These are phyloP conservation scores for Heterocephalus glaber DNA, from an alignment of 2,113 vertebrate genomes.

Conservation along the genomic window DNA sequence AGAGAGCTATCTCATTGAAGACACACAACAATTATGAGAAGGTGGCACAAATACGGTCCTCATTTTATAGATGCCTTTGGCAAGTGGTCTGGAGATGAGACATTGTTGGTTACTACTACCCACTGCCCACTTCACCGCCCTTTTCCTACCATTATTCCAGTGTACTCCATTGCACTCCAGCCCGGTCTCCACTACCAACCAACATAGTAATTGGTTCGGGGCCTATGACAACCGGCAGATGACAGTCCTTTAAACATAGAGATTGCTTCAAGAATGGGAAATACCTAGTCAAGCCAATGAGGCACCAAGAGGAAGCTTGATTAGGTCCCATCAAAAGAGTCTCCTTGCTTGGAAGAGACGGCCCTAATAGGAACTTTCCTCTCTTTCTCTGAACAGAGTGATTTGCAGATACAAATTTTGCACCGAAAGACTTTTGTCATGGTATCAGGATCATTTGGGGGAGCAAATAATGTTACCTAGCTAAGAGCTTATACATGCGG, in stretches of 20 bases:
- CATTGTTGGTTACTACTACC: neutral
- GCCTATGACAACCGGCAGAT: neutral
- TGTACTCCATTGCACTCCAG: neutral
- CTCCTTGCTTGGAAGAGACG: neutral
- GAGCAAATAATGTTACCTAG: neutral
- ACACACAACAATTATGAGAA: neutral
- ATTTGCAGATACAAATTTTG: neutral
- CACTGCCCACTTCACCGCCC: neutral
- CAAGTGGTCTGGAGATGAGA: neutral
- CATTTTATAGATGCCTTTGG: neutral
- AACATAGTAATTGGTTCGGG: neutral
- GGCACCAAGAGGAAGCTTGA: neutral
- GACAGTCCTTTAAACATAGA: neutral
- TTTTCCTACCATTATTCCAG: neutral
- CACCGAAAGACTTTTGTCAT: neutral
- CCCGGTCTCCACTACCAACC: neutral
- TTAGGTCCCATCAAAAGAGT: neutral
- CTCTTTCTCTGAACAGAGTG: neutral
- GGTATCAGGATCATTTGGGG: neutral
- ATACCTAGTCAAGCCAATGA: neutral
- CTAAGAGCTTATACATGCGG: neutral
- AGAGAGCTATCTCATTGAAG: neutral
- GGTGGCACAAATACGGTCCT: neutral
- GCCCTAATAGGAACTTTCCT: neutral
- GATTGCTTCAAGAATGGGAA: neutral